Percentiles rank a stretch among this genome's conserved stretches.
These are phyloP conservation scores for Dolichopus griseipennis DNA, from an alignment of 2,888 invertebrate species.

Conservation along the genomic window DNA sequence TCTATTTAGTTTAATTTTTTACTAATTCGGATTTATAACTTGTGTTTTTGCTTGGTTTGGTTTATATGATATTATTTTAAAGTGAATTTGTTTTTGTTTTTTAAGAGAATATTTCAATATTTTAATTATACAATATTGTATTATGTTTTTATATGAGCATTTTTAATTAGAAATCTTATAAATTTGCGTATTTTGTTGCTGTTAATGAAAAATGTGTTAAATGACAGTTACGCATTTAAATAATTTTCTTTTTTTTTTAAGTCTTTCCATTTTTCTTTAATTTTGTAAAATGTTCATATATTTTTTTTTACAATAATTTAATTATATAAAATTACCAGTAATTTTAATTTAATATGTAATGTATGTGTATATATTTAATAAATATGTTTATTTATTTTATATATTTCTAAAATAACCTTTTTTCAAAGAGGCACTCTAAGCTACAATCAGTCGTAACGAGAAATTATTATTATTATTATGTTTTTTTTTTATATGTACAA, in stretches of 20 bases:
- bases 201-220: too few species aligned
- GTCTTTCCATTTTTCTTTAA: background rate
- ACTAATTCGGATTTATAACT: slow-evolving; percentile 9
- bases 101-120: too few species aligned
- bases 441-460: slow-evolving; percentile 31
- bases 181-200: too few species aligned
- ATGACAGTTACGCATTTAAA: background rate
- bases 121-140: too few species aligned
- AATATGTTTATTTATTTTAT: slow-evolving; percentile 21
- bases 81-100: background rate
- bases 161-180: too few species aligned
- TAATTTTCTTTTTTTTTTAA: background rate
- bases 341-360: background rate
- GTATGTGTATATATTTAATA: slow-evolving; percentile 19
- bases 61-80: background rate
- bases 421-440: slow-evolving; percentile 31
- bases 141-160: too few species aligned
- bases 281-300: background rate
- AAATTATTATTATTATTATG: slow-evolving; percentile 24
- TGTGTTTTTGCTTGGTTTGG: background rate
- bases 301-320: background rate
- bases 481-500: background rate
- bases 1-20: background rate
- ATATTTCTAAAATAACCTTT: slow-evolving; percentile 18
- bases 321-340: background rate